Conservation (phyloP, 2,113 vertebrate species). For the Thalassoma bifasciatum region DNA sequence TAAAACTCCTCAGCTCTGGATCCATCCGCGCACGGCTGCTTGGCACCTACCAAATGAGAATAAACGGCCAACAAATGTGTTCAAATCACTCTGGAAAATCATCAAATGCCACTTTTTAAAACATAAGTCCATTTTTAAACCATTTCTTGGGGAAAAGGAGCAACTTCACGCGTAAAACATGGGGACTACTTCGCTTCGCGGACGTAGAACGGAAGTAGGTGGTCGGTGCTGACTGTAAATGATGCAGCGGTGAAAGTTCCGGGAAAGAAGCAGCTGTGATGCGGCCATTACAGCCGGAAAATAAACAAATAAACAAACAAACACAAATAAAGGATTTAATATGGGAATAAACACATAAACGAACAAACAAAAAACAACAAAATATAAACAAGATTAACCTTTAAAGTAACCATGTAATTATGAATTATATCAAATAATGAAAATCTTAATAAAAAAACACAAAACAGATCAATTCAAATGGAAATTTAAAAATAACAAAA, state of each 20-base stretch:
- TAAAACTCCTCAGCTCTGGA: background rate
- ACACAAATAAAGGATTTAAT: background rate
- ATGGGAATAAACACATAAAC: no score
- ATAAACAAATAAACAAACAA: background rate
- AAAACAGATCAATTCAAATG: no score
- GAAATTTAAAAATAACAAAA: no score
- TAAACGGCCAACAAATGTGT: accelerated
- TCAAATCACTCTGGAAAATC: accelerated
- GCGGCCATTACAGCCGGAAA: slow-evolving; percentile 9
- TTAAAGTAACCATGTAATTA: no score
- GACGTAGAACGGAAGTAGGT: slow-evolving; percentile 4
- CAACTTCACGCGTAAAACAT: accelerated
- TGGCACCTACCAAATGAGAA: slow-evolving; percentile 5
- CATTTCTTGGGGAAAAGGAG: accelerated
- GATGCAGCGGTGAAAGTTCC: slow-evolving; percentile 55
- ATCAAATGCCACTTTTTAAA: accelerated
- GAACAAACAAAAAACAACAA: no score
- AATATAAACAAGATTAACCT: no score
- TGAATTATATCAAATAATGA: no score
- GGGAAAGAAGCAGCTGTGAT: slow-evolving; percentile 28
- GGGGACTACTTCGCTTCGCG: slow-evolving; percentile 34
- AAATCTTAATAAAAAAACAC: no score
- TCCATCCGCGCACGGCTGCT: slow-evolving; percentile 9
- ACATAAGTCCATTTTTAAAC: accelerated
- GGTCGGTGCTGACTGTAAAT: slow-evolving; percentile 51